Percentiles rank a stretch among this genome's conserved stretches.
Conservation (phyloP, 2,888 invertebrate genomes). For the Drosophila borealis region DNA sequence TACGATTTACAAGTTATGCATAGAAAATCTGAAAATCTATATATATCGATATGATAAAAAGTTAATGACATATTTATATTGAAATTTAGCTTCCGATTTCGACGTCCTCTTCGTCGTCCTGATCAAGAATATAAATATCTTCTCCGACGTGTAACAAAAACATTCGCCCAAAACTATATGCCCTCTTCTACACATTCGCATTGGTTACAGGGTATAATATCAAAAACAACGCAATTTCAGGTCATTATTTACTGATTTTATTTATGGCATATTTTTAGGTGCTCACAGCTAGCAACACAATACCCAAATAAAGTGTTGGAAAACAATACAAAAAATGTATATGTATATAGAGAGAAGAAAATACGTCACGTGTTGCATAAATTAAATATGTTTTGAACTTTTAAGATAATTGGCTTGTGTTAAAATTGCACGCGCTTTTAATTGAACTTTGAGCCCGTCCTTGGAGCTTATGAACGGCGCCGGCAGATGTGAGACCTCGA, state of each 20-base stretch:
- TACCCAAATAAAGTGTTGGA: slow-evolving; percentile 59
- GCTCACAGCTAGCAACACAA: slow-evolving; percentile 42
- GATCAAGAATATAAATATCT: too few relatives aligned
- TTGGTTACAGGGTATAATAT: too few relatives aligned
- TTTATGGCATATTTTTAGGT: slow-evolving; percentile 77
- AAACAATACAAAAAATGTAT: slow-evolving; percentile 19
- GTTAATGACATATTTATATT: too few relatives aligned
- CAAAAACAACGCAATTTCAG: slow-evolving; percentile 14
- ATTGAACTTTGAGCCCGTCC: slow-evolving; percentile 70
- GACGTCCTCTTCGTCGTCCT: too few relatives aligned
- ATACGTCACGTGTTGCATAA: slow-evolving; percentile 19
- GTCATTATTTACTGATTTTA: slow-evolving; percentile 67
- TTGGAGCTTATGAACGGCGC: slow-evolving; percentile 67
- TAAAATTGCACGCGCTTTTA: slow-evolving; percentile 62
- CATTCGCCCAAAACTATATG: too few relatives aligned
- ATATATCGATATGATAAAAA: too few relatives aligned
- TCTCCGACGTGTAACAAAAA: too few relatives aligned
- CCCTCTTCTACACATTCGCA: too few relatives aligned
- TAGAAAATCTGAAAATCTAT: too few relatives aligned
- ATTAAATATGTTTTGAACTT: slow-evolving; percentile 22
- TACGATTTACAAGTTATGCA: too few relatives aligned
- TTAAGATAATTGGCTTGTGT: slow-evolving; percentile 44
- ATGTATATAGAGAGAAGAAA: neutral
- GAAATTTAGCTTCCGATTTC: too few relatives aligned
- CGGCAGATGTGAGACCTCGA: slow-evolving; percentile 71